Evolutionary conservation across 2,113 vertebrate species (phyloP), one percentile per base, ranked within the genome.

Genomic region (Poecile atricapillus): DNA sequence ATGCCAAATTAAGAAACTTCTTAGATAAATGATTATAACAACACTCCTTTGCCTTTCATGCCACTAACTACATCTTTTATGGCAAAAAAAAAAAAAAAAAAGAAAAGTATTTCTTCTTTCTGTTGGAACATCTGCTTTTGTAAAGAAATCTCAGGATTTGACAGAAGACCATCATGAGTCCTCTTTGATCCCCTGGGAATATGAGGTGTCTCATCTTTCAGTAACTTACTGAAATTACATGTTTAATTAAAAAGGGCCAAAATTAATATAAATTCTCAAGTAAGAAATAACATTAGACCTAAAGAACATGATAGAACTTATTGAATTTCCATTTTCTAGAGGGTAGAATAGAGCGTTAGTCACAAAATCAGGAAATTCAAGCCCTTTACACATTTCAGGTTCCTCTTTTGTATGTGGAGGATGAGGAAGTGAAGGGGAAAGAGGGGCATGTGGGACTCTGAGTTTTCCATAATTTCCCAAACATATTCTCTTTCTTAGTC

Each of bases 371-470:
- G 13, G 23, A 58, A 52, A 46, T 68, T 65, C 8, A 55, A 37
- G 7, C 11, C 24, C 17, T 35, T 39, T 59, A 39, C 41, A 30
- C 13, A 55, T 81, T 83, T 86, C 31, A 70, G 23, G 28, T 23
- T 76, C 1, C 0, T 10, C 16, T 56, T 87, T 52, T 25, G 1
- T 21, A 13, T 11, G 11, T 6, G 11, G 15, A 13, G 1, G 15
- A 13, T 23, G 7, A 6, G 3, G 7, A 30, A 7, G 4, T 21
- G 13, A 43, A 30, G 7, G 7, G 49, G 9, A 43, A 64, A 25
- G 2, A 4, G 3, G 5, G 7, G 3, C 5, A 59, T 0, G 1
- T 5, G 3, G 27, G 5, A 39, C 10, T 27, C 13, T 20, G 50
- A 27, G 11, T 30, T 33, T 87, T 41, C 12, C 22, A 17, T 49